Conservation (phyloP, 2,113 vertebrate genomes). For the Triplophysa tibetana region DNA sequence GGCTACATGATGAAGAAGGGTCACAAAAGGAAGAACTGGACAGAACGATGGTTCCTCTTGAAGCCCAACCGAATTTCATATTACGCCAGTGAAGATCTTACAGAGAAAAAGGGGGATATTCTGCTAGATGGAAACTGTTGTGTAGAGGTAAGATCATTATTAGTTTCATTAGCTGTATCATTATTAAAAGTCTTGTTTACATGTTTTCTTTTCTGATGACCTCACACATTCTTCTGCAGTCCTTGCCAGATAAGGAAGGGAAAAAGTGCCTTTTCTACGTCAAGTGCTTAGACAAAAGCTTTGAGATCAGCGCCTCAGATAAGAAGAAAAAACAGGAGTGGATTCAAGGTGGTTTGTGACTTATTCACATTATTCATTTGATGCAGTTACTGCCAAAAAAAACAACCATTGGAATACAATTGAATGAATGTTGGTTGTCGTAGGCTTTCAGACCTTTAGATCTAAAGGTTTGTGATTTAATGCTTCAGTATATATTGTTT, state of each 20-base stretch:
- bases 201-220: conserved; percentile 38
- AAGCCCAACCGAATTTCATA: conserved; percentile 89
- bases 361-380: background rate
- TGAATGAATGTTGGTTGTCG: too few relatives aligned
- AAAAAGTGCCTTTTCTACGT: conserved; percentile 95
- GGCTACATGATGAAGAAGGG: conserved; percentile 98
- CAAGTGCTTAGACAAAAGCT: conserved; percentile 90
- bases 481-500: too few relatives aligned
- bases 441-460: too few relatives aligned
- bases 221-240: conserved; percentile 68
- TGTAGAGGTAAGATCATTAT: conserved; percentile 81
- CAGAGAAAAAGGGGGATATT: conserved; percentile 94
- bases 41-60: conserved; percentile 94
- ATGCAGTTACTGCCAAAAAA: background rate
- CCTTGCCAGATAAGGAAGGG: conserved; percentile 92
- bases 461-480: too few relatives aligned
- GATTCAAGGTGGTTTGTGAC: conserved; percentile 86
- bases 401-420: background rate
- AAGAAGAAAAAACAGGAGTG: conserved; percentile 99
- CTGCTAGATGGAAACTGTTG: conserved; percentile 83
- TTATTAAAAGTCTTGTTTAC: background rate
- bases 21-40: conserved; percentile 98
- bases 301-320: conserved; percentile 95
- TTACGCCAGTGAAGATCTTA: conserved; percentile 88
- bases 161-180: background rate